Evolutionary conservation across 2,888 invertebrate genomes (phyloP), one percentile per base, ranked within the genome.

Genomic region (Gnatocerus cornutus): DNA sequence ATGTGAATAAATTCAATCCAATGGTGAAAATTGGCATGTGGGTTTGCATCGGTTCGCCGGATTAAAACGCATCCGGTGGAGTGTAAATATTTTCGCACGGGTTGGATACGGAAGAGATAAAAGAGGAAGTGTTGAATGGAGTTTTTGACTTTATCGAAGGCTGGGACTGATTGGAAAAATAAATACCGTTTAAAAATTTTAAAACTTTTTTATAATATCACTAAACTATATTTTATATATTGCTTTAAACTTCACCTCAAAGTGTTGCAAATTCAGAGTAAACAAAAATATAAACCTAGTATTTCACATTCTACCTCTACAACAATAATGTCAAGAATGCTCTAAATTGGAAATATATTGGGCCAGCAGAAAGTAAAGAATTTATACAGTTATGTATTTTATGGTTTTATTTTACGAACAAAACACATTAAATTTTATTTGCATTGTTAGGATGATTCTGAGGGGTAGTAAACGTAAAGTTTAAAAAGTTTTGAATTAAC

Each of bases 41-140:
- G 30, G 30, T 29, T 29, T 30, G 33, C 29, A 41, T 39, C 14
- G 46, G 14, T 46, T 46, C 48, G 45, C n/a, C 43, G 7, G 53
- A 53, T 53, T 41, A 41, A 56, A 41, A 41, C 33, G 59, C 45
- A 45, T 16, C 12, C 33, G 10, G 14, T 59, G 59, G 45, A 59
- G 43, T 12, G 59, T 59, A 29, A 59, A 59, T 46, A 58, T 56
- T 58, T 58, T 58, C 41, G 0, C 27, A 58, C 53, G 37, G 37
- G 37, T 8, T n/a, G 9, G 37, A 37, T 37, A 21, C 21, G 21
- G 9, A n/a, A 37, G 37, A 37, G 37, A 37, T 37, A 37, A 37
- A 37, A 37, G 37, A 41, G 41, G 33, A 41, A n/a, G 41, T 41
- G 41, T 41, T 13, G 41, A 33, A 33, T 33, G 33, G 33, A 7